A percentile compares a stretch with the other conserved stretches of the same genome.
These are phyloP conservation scores for Eucidaris tribuloides DNA, from an alignment of 35 echinoderm and acorn worm species.

Conservation along the genomic window DNA sequence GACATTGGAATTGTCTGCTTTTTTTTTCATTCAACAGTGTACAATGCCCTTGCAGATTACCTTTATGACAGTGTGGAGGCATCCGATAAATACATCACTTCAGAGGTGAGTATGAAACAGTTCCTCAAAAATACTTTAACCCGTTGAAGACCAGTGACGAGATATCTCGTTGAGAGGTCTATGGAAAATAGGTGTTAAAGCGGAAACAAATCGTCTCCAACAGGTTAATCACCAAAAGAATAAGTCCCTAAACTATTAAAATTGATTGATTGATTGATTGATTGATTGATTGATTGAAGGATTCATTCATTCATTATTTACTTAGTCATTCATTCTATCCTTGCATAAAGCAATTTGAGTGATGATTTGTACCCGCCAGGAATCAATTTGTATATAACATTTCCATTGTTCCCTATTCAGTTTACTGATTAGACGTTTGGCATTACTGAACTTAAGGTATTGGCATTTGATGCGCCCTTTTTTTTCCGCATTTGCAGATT, in stretches of 20 bases:
- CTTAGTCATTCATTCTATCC: too few relatives aligned
- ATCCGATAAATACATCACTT: conserved; percentile 67
- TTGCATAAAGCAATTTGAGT: not conserved
- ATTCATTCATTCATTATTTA: too few relatives aligned
- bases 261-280: too few relatives aligned
- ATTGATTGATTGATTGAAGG: too few relatives aligned
- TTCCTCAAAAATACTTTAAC: not conserved
- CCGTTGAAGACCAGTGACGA: too few relatives aligned
- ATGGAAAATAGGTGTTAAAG: too few relatives aligned
- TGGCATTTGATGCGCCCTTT: too few relatives aligned
- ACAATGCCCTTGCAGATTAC: conserved; percentile 94
- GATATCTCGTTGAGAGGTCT: too few relatives aligned
- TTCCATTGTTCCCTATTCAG: not conserved
- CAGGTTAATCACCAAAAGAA: too few relatives aligned
- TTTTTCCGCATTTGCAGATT: too few relatives aligned
- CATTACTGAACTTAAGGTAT: not conserved
- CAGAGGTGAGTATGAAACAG: conserved; percentile 50
- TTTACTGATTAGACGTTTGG: not conserved
- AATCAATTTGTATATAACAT: not conserved
- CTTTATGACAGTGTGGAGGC: conserved; percentile 71
- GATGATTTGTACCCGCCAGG: not conserved
- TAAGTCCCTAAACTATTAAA: not conserved
- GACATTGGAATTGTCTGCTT: not conserved
- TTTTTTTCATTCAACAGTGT: conserved; percentile 57
- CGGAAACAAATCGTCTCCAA: too few relatives aligned